Conservation (phyloP, 2,888 invertebrate species). For the Oxytorus armatus region DNA sequence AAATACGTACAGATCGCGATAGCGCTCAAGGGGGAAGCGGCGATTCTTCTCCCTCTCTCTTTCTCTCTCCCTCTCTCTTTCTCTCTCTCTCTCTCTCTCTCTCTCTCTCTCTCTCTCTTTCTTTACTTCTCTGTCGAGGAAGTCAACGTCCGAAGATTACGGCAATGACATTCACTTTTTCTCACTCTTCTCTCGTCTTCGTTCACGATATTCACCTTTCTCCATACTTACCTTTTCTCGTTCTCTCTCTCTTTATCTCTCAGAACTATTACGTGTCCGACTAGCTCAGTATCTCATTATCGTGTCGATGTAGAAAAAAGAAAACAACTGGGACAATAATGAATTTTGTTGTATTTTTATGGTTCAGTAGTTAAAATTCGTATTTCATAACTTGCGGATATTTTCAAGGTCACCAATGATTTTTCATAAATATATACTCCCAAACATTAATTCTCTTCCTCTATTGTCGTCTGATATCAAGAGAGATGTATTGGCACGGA, state of each 20-base stretch:
- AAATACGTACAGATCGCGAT: conserved; percentile 56
- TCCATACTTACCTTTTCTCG: conserved; percentile 41
- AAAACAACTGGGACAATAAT: not conserved
- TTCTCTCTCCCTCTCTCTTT: conserved; percentile 34
- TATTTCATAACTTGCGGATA: no score
- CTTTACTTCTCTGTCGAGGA: conserved; percentile 73
- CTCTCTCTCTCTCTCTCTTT: conserved; percentile 40
- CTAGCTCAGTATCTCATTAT: conserved; percentile 12
- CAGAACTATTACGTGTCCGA: conserved; percentile 38
- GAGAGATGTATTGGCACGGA: no score
- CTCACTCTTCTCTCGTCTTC: conserved; percentile 79
- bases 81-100: conserved; percentile 43
- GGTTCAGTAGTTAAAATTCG: not conserved
- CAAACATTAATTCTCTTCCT: no score
- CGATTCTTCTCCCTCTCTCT: conserved; percentile 43
- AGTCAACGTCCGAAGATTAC: conserved; percentile 85
- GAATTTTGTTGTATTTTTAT: not conserved
- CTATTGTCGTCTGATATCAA: no score
- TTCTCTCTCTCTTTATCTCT: conserved; percentile 35
- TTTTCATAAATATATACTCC: no score
- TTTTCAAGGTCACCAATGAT: no score
- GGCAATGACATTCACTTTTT: conserved; percentile 85
- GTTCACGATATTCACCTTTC: conserved; percentile 65
- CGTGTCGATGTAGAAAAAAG: not conserved
- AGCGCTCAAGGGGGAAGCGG: conserved; percentile 41